Percentiles rank a stretch among this genome's conserved stretches.
phyloP scores from a whole-genome alignment of 2,888 invertebrate species.

The Clepsis dumicolana region DNA sequence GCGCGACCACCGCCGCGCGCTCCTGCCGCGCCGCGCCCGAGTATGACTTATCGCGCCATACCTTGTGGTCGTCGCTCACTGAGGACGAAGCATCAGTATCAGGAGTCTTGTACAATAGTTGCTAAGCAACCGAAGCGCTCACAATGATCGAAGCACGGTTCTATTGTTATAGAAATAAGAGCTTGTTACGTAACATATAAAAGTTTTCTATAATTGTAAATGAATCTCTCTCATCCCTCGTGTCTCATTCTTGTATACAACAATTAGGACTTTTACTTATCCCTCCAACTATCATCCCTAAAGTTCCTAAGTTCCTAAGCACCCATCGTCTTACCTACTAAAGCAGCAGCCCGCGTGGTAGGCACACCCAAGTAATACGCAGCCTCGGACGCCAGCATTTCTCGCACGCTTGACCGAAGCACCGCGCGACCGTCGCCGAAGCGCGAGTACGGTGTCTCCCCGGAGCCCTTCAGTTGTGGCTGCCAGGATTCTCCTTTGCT shows the following conservation, averaged over 20 bases:
- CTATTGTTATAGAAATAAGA: too few species aligned
- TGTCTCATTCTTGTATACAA: too few species aligned
- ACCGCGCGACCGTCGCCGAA: slow-evolving; percentile 90
- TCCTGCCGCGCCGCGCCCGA: slow-evolving; percentile 84
- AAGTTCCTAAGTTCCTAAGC: too few species aligned
- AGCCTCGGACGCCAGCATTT: slow-evolving; percentile 88
- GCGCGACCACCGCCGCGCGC: slow-evolving; percentile 83
- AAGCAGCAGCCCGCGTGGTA: slow-evolving; percentile 76
- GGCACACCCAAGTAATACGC: slow-evolving; percentile 78
- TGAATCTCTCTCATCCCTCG: too few species aligned
- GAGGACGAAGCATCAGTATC: slow-evolving; percentile 3
- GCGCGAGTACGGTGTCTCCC: slow-evolving; percentile 88
- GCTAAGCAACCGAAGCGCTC: too few species aligned
- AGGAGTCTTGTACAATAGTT: too few species aligned
- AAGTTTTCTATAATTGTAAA: too few species aligned
- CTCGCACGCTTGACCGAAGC: slow-evolving; percentile 87
- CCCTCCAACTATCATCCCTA: too few species aligned
- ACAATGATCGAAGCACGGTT: too few species aligned
- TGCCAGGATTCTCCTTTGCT: slow-evolving; percentile 87
- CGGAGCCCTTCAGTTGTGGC: slow-evolving; percentile 88
- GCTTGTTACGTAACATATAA: too few species aligned
- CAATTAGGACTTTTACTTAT: too few species aligned
- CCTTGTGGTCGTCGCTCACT: slow-evolving; percentile 84
- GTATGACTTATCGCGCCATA: slow-evolving; percentile 87
- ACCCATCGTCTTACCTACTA: slow-evolving; percentile 85